A percentile compares a stretch with the other conserved stretches of the same genome.
phyloP scores from a whole-genome alignment of 2,797 vertebrate species.

The Gymnocypris eckloni region DNA sequence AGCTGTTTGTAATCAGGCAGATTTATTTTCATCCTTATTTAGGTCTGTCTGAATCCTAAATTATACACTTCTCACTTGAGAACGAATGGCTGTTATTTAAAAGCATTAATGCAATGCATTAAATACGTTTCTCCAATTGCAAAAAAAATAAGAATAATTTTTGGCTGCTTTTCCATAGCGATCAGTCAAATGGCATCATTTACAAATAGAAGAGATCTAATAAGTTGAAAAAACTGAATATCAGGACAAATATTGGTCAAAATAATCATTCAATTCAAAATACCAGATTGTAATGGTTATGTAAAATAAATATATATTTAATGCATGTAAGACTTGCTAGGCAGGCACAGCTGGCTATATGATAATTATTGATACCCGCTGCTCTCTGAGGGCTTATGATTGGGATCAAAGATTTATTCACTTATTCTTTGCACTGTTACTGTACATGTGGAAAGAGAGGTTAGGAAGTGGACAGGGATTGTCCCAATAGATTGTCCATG shows the following conservation, averaged over 20 bases:
- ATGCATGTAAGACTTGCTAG: conserved; percentile 12
- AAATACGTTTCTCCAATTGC: not conserved
- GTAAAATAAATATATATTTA: not conserved
- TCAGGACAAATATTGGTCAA: conserved; percentile 1
- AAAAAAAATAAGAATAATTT: not conserved
- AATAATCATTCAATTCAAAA: not conserved
- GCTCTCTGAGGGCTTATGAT: conserved; percentile 3
- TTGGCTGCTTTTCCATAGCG: not conserved
- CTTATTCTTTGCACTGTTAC: not conserved
- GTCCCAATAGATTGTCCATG: conserved; percentile 7
- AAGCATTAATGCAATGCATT: not conserved
- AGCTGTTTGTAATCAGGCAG: not conserved
- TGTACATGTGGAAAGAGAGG: not conserved
- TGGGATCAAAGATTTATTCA: conserved; percentile 33
- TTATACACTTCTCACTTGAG: not conserved
- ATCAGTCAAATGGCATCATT: not conserved
- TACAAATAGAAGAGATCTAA: not conserved
- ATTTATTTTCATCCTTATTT: not conserved
- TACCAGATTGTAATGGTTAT: conserved; percentile 32
- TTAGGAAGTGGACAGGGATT: not conserved
- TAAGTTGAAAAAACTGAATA: not conserved
- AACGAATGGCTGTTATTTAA: not conserved
- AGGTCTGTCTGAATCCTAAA: not conserved
- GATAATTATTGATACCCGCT: conserved; percentile 30
- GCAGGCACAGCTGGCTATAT: conserved; percentile 13